These are phyloP conservation scores for Bradypodion pumilum DNA, from an alignment of 2,797 vertebrate species.

Conservation along the genomic window DNA sequence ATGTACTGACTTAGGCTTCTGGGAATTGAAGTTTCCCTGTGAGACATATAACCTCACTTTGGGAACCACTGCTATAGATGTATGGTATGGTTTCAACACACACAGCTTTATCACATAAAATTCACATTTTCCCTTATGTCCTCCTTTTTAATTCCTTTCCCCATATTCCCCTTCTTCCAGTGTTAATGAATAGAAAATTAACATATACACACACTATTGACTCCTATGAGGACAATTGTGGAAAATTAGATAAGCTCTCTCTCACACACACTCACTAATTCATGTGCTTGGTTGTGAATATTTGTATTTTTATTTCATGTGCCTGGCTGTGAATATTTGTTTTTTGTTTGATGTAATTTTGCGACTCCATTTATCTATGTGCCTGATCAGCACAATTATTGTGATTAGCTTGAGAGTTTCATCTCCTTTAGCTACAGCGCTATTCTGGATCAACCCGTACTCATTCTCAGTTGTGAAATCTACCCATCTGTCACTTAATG, in stretches of 20 bases:
- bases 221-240: not conserved
- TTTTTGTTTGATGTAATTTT: not conserved
- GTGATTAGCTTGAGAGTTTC: not conserved
- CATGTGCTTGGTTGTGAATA: no score
- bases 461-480: not conserved
- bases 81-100: slow-evolving; percentile 32
- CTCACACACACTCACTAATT: no score
- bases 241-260: no score
- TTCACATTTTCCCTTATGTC: not conserved
- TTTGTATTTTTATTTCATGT: no score
- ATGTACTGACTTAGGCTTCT: no score
- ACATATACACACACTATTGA: no score
- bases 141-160: not conserved
- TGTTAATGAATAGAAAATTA: not conserved
- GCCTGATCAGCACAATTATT: not conserved
- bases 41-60: no score
- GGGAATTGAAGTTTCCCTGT: no score
- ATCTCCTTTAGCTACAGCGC: not conserved
- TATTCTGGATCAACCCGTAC: not conserved
- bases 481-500: not conserved
- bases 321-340: not conserved
- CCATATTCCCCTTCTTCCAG: not conserved
- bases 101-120: slow-evolving; percentile 31
- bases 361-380: not conserved
- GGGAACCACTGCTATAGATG: no score